These are phyloP conservation scores for Rhagologus leucostigma DNA, from an alignment of 2,113 vertebrate genomes.

Conservation along the genomic window DNA sequence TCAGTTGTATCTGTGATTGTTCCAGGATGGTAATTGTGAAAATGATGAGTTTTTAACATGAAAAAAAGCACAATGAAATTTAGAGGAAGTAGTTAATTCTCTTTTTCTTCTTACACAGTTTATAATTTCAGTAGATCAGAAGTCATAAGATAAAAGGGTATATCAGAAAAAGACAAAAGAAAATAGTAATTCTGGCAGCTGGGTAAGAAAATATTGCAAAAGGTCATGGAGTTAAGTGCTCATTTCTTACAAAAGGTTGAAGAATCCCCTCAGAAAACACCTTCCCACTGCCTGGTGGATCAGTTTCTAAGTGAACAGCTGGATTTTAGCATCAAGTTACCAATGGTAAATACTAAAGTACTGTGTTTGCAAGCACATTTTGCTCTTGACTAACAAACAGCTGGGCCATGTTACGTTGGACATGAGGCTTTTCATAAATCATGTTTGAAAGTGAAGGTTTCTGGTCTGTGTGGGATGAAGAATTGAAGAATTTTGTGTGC, in stretches of 20 bases:
- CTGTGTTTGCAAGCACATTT: background rate
- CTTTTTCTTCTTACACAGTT: background rate
- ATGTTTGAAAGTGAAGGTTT: background rate
- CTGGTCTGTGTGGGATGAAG: background rate
- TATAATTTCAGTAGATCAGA: background rate
- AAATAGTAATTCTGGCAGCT: background rate
- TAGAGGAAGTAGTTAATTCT: background rate
- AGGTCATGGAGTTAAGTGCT: background rate
- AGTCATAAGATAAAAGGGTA: background rate
- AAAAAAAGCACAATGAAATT: background rate
- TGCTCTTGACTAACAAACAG: background rate
- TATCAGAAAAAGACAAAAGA: background rate
- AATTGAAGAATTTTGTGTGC: background rate
- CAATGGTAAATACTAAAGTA: background rate
- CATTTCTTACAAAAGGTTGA: background rate
- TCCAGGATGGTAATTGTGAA: background rate
- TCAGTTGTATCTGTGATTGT: background rate
- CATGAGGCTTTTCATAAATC: background rate
- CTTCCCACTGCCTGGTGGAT: background rate
- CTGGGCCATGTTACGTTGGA: rapidly evolving
- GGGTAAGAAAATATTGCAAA: background rate
- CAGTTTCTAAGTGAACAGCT: background rate
- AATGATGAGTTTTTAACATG: background rate
- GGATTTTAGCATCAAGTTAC: background rate
- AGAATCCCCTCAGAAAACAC: background rate